A percentile compares a stretch with the other conserved stretches of the same genome.
Evolutionary conservation across 2,888 invertebrate genomes (phyloP).

Genomic region (Nasonia oneida): DNA sequence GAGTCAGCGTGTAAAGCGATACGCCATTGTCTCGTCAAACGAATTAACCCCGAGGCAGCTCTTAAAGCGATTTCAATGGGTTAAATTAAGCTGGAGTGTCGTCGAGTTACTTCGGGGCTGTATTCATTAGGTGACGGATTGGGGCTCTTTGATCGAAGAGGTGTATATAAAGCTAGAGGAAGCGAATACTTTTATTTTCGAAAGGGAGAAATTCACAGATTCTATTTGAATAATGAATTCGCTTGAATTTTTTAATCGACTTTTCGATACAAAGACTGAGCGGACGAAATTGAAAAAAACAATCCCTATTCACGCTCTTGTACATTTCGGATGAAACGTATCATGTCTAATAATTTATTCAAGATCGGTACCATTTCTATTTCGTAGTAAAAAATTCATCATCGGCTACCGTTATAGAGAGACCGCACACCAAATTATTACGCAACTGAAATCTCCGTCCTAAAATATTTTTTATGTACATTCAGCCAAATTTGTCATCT

Average conservation of each 20-base stretch:
- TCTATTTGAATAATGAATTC: constrained; percentile 1
- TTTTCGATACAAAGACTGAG: background rate
- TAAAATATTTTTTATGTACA: constrained; percentile 24
- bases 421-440: background rate
- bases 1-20: constrained; percentile 74
- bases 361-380: background rate
- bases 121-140: constrained; percentile 20
- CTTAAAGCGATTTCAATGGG: constrained; percentile 40
- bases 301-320: background rate
- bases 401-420: background rate
- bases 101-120: background rate
- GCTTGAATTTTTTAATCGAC: constrained; percentile 14
- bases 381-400: background rate
- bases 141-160: background rate
- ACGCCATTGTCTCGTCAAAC: constrained; percentile 72
- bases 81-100: constrained; percentile 34
- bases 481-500: background rate
- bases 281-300: background rate
- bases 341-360: background rate
- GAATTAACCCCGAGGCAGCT: constrained; percentile 50
- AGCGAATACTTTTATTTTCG: background rate
- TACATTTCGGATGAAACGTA: background rate
- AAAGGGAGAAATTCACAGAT: background rate
- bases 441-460: background rate
- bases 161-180: background rate